phyloP scores from a whole-genome alignment of 2,797 vertebrate genomes.

The Acestrorhynchus altus region DNA sequence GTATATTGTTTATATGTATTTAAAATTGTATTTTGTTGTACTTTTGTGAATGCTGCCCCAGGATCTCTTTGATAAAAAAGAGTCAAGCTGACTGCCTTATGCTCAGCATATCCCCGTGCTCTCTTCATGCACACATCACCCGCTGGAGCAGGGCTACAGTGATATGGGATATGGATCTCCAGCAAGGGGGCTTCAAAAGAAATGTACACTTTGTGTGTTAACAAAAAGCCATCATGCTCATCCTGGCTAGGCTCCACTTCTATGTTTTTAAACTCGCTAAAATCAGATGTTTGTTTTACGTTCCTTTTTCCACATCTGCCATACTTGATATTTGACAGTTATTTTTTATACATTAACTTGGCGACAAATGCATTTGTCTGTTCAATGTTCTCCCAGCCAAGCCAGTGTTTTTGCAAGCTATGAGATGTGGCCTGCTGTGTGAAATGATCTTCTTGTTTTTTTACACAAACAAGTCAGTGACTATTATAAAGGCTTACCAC shows the following conservation, averaged over 20 bases:
- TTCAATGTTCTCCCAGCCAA: neutral
- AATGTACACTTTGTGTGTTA: slow-evolving; percentile 18
- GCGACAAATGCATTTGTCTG: neutral
- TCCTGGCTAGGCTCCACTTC: neutral
- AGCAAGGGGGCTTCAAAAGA: slow-evolving; percentile 22
- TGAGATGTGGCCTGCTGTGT: neutral
- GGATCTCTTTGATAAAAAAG: no score
- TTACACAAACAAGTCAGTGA: neutral
- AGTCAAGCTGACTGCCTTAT: neutral
- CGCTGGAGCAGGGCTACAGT: slow-evolving; percentile 1
- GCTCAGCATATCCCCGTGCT: neutral
- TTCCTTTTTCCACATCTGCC: neutral
- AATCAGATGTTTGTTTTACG: neutral
- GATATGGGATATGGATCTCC: slow-evolving; percentile 32
- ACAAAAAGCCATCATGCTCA: neutral
- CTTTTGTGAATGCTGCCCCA: neutral
- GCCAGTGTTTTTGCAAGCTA: neutral
- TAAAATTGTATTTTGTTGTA: neutral
- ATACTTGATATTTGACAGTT: neutral
- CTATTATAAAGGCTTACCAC: neutral
- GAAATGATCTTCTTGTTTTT: neutral
- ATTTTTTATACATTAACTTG: neutral
- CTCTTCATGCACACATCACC: neutral
- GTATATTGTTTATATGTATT: no score
- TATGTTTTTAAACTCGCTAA: neutral